Evolutionary conservation across 2,113 vertebrate species (phyloP), one percentile per base, ranked within the genome.

Genomic region (Plectropomus leopardus): DNA sequence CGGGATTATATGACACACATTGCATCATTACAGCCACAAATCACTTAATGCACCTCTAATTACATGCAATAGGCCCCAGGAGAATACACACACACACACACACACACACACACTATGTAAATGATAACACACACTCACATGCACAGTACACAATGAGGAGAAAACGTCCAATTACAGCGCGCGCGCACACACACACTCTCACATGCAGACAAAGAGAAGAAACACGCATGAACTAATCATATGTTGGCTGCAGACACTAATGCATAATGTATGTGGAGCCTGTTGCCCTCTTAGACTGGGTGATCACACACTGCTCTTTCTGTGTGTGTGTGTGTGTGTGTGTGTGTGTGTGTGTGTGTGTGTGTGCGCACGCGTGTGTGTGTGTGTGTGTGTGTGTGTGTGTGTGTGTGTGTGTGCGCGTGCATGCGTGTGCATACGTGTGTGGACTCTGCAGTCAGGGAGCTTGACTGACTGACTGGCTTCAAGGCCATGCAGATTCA

Each of bases 251-350:
- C 76, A 83, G 86, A 86, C 86, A 47, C 53, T 71, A 34, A 84
- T 88, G 77, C 32, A 79, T 90, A 76, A 88, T 84, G 63, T 57
- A 88, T 77, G 65, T 34, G 36, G 36, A 60, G 79, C 63, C 45
- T 72, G 13, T 79, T 82, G 69, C 58, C 69, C 54, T 58, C 50
- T 34, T 53, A 40, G 30, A 60, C 55, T 13, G 21, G 63, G 30
- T 57, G 66, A 76, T 72, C 73, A 81, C 30, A 84, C 3, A 19
- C 19, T 26, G 13, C 21, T 53, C 28, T 76, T 21, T 17, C 2
- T 4, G 47, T 17, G 47, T 21, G 40, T 63, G 68, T 50, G 30
- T 26, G 55, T 10, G 61, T 40, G 30, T 66, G 28, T 24, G 34
- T 67, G 69, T 40, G n/a, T 23, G 5, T 42, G 34, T 61, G 59